A percentile compares a stretch with the other conserved stretches of the same genome.
phyloP scores from a whole-genome alignment of 2,888 invertebrate genomes.

The Sisyra nigra region DNA sequence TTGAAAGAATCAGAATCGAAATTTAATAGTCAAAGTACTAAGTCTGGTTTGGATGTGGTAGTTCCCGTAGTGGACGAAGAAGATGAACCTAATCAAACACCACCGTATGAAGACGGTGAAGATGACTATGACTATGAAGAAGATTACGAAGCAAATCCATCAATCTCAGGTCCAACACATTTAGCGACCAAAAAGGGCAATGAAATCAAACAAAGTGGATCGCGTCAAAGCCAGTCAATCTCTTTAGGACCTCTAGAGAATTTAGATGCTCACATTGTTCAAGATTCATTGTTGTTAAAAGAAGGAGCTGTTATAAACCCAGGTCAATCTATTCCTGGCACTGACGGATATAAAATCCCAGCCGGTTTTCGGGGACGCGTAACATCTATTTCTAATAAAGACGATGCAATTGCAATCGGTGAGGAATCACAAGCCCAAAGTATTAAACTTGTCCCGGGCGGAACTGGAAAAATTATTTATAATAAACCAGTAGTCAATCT shows the following conservation, averaged over 20 bases:
- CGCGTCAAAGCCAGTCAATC: constrained; percentile 41
- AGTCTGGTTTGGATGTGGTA: constrained; percentile 18
- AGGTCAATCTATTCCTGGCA: constrained; percentile 48
- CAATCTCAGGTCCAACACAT: constrained; percentile 26
- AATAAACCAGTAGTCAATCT: constrained; percentile 21
- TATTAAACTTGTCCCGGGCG: constrained; percentile 29
- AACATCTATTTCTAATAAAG: constrained; percentile 41
- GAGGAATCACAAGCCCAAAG: constrained; percentile 51
- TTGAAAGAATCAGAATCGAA: constrained; percentile 17
- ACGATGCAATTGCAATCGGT: constrained; percentile 38
- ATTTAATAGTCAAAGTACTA: constrained; percentile 15
- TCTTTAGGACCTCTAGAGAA: constrained; percentile 39
- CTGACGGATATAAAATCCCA: constrained; percentile 49
- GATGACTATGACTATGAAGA: constrained; percentile 36
- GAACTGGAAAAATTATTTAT: constrained; percentile 22
- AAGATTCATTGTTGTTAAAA: constrained; percentile 31
- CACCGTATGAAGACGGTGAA: constrained; percentile 20
- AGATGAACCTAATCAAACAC: constrained; percentile 20
- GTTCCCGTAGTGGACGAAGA: constrained; percentile 30
- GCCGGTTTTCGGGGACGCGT: constrained; percentile 50
- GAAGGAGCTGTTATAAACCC: constrained; percentile 43
- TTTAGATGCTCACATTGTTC: constrained; percentile 42
- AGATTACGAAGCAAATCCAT: constrained; percentile 39
- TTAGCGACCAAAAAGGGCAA: constrained; percentile 18
- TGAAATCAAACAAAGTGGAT: constrained; percentile 24